phyloP scores from a whole-genome alignment of 2,888 invertebrate species.

The Baccha elongata region DNA sequence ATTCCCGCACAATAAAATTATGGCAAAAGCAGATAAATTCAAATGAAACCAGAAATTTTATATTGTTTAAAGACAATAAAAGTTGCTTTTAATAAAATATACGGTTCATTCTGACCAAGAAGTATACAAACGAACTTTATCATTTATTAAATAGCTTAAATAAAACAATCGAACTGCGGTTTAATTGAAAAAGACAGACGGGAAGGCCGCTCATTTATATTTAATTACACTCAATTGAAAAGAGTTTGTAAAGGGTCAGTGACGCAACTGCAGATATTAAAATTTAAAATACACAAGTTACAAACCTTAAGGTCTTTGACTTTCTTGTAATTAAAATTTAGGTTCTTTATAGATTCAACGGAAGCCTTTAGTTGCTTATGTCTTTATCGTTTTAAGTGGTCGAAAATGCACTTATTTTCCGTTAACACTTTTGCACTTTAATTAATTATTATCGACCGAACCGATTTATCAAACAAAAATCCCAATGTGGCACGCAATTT shows the following conservation, averaged over 20 bases:
- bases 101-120: background rate
- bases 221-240: conserved; percentile 65
- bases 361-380: background rate
- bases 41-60: background rate
- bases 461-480: background rate
- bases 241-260: conserved; percentile 29
- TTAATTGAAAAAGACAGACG: conserved; percentile 45
- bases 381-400: background rate
- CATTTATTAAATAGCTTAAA: conserved; percentile 22
- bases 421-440: conserved; percentile 9
- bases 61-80: conserved; percentile 25
- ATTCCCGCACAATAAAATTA: conserved; percentile 1
- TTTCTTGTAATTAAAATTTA: no score
- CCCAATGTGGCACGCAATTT: conserved; percentile 24
- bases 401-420: conserved; percentile 22
- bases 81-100: background rate
- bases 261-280: conserved; percentile 23
- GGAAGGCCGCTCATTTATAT: conserved; percentile 32
- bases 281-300: background rate
- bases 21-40: background rate
- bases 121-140: conserved; percentile 19
- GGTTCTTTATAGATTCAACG: background rate
- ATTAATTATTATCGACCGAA: conserved; percentile 31
- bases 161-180: conserved; percentile 41
- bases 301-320: no score